Evolutionary conservation across 2,113 vertebrate genomes (phyloP).

Genomic region (Toxostoma redivivum): DNA sequence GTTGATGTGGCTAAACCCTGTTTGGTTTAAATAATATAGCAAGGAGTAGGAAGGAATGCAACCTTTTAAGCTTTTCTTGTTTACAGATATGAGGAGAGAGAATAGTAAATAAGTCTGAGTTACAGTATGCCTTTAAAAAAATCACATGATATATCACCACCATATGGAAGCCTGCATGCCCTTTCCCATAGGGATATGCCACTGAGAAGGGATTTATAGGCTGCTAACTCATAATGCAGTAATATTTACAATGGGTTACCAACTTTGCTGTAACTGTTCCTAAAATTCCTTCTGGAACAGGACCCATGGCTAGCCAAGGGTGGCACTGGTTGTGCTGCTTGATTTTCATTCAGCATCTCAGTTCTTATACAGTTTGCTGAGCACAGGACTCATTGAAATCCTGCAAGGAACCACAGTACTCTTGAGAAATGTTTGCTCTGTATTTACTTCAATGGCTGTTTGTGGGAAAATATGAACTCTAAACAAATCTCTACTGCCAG

Average conservation of each 20-base stretch:
- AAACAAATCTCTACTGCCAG: neutral
- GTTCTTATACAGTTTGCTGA: neutral
- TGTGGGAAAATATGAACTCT: neutral
- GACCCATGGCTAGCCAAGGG: neutral
- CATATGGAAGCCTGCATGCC: constrained; percentile 31
- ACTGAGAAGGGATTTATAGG: constrained; percentile 23
- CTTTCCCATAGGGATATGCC: constrained; percentile 1
- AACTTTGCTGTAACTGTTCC: neutral
- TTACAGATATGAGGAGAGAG: constrained; percentile 9
- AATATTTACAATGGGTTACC: neutral
- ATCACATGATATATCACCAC: constrained; percentile 25
- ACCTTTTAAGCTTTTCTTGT: constrained; percentile 46
- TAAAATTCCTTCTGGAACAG: constrained; percentile 17
- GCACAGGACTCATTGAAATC: neutral
- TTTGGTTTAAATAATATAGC: constrained; percentile 9
- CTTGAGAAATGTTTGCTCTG: neutral
- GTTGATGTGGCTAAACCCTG: constrained; percentile 7
- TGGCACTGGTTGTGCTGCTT: neutral
- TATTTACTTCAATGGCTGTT: neutral
- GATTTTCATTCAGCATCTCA: neutral
- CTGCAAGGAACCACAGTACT: neutral
- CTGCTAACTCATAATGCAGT: neutral
- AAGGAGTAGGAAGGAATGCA: constrained; percentile 42
- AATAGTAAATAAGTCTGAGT: neutral
- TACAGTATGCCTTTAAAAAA: constrained; percentile 1